phyloP scores from a whole-genome alignment of 2,888 invertebrate species.

The Drosophila buzzatii region DNA sequence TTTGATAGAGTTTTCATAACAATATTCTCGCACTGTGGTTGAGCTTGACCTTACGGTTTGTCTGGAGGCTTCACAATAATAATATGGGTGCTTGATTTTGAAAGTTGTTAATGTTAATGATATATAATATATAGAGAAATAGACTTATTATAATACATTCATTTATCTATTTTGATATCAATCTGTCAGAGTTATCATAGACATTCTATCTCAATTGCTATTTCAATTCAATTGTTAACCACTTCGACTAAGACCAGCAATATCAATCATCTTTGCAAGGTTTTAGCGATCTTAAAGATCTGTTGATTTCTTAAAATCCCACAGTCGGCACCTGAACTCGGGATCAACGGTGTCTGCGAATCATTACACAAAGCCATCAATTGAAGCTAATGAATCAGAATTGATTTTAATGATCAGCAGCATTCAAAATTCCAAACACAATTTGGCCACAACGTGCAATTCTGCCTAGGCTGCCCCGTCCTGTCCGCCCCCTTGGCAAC shows the following conservation, averaged over 20 bases:
- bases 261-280: constrained; percentile 10
- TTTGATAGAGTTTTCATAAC: constrained; percentile 19
- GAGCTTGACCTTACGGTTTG: constrained; percentile 36
- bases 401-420: constrained; percentile 56
- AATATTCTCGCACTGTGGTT: constrained; percentile 16
- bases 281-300: constrained; percentile 7
- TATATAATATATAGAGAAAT: not conserved
- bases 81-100: constrained; percentile 6
- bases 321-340: constrained; percentile 39
- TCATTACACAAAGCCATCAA: constrained; percentile 32
- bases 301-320: constrained; percentile 28
- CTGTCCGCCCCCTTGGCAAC: not conserved
- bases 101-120: constrained; percentile 9
- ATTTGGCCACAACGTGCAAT: constrained; percentile 56
- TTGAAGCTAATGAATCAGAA: constrained; percentile 56
- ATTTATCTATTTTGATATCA: not conserved
- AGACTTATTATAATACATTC: not conserved
- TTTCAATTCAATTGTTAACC: not conserved
- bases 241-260: not conserved
- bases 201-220: not conserved
- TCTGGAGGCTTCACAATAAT: constrained; percentile 7
- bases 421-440: constrained; percentile 53
- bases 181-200: not conserved
- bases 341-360: constrained; percentile 26
- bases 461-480: constrained; percentile 5